Evolutionary conservation across 2,888 invertebrate genomes (phyloP).

Genomic region (Sipha maydis): DNA sequence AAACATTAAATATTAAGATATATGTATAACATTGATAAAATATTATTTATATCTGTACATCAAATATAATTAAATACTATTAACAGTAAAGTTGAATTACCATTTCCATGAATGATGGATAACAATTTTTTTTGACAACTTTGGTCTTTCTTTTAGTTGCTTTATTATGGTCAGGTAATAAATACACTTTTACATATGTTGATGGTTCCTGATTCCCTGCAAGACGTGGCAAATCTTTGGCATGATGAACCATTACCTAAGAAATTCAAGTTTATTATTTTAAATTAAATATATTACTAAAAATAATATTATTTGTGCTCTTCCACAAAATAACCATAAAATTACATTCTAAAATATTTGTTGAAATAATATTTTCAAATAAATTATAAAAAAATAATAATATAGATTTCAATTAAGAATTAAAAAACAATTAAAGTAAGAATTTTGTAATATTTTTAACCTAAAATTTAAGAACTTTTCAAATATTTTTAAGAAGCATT

Average conservation of each 20-base stretch:
- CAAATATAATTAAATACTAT: neutral
- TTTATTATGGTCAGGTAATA: slow-evolving; percentile 91
- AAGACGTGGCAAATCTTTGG: slow-evolving; percentile 83
- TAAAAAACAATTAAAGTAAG: too few species aligned
- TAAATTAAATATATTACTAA: neutral
- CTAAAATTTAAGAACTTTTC: too few species aligned
- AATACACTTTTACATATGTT: slow-evolving; percentile 90
- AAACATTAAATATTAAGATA: neutral
- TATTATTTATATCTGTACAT: neutral
- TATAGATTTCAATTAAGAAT: too few species aligned
- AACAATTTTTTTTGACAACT: slow-evolving; percentile 89
- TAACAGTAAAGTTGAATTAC: slow-evolving; percentile 69
- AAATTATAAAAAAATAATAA: too few species aligned
- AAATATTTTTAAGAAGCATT: too few species aligned
- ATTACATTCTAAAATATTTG: neutral
- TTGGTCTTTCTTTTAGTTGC: slow-evolving; percentile 96
- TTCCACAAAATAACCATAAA: neutral
- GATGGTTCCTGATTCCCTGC: slow-evolving; percentile 86
- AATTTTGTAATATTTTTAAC: too few species aligned
- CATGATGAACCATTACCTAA: slow-evolving; percentile 86
- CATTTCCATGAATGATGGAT: slow-evolving; percentile 99
- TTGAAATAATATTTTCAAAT: too few species aligned
- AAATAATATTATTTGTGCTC: neutral
- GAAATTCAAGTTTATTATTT: neutral
- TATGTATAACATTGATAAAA: neutral